These are phyloP conservation scores for Heliconius melpomene DNA, from an alignment of 1,140 invertebrate genomes.

Conservation along the genomic window DNA sequence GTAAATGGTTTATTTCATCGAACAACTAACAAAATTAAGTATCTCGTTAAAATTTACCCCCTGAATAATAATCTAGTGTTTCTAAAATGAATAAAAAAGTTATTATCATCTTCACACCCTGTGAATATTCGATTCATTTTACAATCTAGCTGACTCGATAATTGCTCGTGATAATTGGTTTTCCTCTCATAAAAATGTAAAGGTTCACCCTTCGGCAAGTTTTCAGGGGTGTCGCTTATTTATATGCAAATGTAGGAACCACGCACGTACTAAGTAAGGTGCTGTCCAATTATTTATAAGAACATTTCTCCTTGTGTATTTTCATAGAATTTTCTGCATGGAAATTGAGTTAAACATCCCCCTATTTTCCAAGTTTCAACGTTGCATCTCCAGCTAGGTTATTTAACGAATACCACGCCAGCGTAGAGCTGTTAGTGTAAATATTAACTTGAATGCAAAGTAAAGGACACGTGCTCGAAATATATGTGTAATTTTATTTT, in stretches of 20 bases:
- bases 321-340: conserved; percentile 71
- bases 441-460: conserved; percentile 54
- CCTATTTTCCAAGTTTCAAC: conserved; percentile 53
- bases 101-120: conserved; percentile 14
- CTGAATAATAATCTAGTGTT: conserved; percentile 5
- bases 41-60: background rate
- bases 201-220: conserved; percentile 57
- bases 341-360: conserved; percentile 56
- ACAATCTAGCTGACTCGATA: conserved; percentile 71
- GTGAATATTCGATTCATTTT: conserved; percentile 43
- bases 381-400: conserved; percentile 45
- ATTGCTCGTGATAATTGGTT: conserved; percentile 76
- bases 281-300: conserved; percentile 73
- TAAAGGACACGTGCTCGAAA: conserved; percentile 41
- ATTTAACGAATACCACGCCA: conserved; percentile 47
- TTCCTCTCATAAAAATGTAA: conserved; percentile 73
- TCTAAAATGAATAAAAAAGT: conserved; percentile 1
- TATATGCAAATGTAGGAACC: conserved; percentile 75
- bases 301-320: conserved; percentile 69
- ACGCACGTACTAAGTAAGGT: conserved; percentile 60
- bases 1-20: too few relatives aligned
- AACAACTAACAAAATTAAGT: background rate
- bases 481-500: conserved; percentile 36
- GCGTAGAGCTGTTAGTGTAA: conserved; percentile 51
- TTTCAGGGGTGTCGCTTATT: conserved; percentile 67